A percentile compares a stretch with the other conserved stretches of the same genome.
Conservation (phyloP, 2,888 invertebrate genomes). For the Bellardia pandia region DNA sequence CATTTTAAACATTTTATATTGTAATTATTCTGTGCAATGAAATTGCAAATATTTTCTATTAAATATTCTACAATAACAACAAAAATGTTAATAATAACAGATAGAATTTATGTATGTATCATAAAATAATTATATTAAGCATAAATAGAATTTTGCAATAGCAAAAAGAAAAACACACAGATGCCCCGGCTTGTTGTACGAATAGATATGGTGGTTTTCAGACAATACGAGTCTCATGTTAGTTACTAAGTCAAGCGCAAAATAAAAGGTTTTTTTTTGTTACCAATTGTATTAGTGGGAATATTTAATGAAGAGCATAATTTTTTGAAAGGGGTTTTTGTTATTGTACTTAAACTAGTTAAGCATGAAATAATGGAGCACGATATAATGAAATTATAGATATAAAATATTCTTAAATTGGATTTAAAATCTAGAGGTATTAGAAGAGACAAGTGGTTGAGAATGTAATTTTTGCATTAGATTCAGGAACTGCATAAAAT, state of each 20-base stretch:
- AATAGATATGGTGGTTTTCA: not conserved
- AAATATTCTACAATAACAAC: constrained; percentile 56
- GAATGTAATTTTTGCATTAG: no score
- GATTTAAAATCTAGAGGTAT: no score
- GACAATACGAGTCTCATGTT: constrained; percentile 54
- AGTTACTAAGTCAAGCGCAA: constrained; percentile 69
- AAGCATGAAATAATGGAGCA: constrained; percentile 50
- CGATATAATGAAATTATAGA: not conserved
- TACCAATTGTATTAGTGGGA: constrained; percentile 61
- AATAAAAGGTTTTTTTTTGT: constrained; percentile 57
- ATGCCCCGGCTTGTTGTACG: not conserved
- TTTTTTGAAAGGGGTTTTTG: constrained; percentile 59
- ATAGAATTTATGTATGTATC: constrained; percentile 58
- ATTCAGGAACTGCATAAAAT: no score
- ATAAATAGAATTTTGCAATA: constrained; percentile 51
- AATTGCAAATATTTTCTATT: constrained; percentile 75
- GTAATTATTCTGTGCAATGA: constrained; percentile 73
- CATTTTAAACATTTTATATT: constrained; percentile 65
- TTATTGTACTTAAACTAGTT: constrained; percentile 47
- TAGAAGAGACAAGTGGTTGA: no score
- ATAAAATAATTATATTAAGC: constrained; percentile 62
- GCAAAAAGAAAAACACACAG: not conserved
- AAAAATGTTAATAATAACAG: constrained; percentile 25
- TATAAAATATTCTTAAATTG: not conserved
- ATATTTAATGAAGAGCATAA: constrained; percentile 72